A percentile compares a stretch with the other conserved stretches of the same genome.
Conservation (phyloP, 2,797 vertebrate genomes). For the Hirundo rustica region DNA sequence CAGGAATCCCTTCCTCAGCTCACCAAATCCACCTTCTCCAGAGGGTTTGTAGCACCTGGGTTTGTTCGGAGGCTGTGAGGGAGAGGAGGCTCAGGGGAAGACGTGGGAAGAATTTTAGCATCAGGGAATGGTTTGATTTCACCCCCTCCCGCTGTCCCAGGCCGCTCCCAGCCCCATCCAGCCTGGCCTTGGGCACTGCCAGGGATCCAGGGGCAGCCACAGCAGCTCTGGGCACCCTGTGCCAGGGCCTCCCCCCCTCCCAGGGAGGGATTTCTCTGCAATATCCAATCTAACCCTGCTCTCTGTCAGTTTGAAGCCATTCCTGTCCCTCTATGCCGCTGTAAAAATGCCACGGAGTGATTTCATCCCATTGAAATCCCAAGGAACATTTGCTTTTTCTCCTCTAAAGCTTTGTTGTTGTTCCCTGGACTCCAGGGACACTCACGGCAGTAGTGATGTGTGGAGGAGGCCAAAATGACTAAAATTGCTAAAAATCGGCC, state of each 20-base stretch:
- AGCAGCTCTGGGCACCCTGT: not conserved
- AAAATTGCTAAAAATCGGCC: not conserved
- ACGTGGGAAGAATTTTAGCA: not conserved
- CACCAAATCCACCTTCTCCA: not conserved
- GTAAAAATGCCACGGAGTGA: not conserved
- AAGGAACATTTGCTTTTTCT: not conserved
- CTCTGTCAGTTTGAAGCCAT: fast-evolving
- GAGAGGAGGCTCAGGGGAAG: not conserved
- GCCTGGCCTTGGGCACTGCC: not conserved
- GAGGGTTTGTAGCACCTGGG: fast-evolving
- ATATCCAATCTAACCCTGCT: not conserved
- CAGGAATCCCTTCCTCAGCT: not conserved
- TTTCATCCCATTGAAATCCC: not conserved
- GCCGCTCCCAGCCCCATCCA: not conserved
- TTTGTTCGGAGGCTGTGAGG: not conserved
- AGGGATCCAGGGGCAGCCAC: not conserved
- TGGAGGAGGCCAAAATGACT: not conserved
- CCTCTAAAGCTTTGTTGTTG: not conserved
- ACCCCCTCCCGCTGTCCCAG: not conserved
- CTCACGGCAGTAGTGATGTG: not conserved
- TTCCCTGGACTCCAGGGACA: not conserved
- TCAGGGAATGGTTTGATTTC: not conserved
- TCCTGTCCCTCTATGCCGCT: not conserved
- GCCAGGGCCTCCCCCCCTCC: not conserved
- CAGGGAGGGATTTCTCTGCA: not conserved